Base-by-base conservation (phyloP, 2,888 invertebrate genomes). In the Dorcus hopei region DNA sequence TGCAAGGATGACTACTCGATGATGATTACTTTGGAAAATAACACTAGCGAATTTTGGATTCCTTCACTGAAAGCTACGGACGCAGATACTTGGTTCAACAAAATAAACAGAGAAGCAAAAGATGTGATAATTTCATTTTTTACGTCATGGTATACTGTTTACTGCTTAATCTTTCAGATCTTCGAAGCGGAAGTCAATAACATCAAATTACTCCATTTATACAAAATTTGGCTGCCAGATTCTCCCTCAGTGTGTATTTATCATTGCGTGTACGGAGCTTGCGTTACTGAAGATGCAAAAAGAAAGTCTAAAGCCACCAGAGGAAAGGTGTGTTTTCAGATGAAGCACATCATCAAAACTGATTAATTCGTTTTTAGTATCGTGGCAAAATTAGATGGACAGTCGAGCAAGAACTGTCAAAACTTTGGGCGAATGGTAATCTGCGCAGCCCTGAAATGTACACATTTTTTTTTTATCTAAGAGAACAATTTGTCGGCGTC, bases 341-440 rank as follows among this genome's bases (percentile, higher is more conserved):
- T 45, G 19, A 16, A 9, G 4, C 9, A 45, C 19, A 3, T 7
- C 42, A 42, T 42, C 7, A 33, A 33, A 26, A 38, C 5, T 38
- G 7, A n/a, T 38, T 19, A 3, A 45, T 19, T 45, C 23, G 45
- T 33, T 33, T 45, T 42, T 49, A 75, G 75, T 76, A 72, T 58
- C 68, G 74, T 40, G 75, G 74, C 41, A 74, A 74, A 67, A 52
- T 74, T 40, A 67, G 71, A 45, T 77, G 77, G 77, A 65, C 71
- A 3, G 56, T 63, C 5, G 72, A 73, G 40, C 19, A 62, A 3
- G 77, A 77, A 49, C 45, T 77, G 8, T n/a, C 51, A 4, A 68
- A 68, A 53, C 52, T 74, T 38, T 61, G 59, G 45, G 52, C 56
- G 1, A 65, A 54, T 47, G 68, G 70, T 48, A 63, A 54, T 33